Evolutionary conservation across 2,113 vertebrate genomes (phyloP), one percentile per base, ranked within the genome.

Genomic region (Dasypus novemcinctus): DNA sequence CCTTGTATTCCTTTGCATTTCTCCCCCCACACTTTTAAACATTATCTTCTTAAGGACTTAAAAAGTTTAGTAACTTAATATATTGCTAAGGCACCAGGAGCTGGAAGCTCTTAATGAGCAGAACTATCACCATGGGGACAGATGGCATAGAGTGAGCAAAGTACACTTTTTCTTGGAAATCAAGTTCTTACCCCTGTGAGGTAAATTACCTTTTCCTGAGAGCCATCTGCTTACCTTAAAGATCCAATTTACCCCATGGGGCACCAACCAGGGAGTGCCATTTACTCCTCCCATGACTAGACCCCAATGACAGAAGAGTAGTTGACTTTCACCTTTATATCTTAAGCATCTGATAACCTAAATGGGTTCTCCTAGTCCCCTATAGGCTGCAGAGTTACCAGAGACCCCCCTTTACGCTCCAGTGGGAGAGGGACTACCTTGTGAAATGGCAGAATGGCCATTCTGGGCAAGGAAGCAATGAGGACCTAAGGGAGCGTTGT

Each of bases 161-260:
- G 71, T 66, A 87, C 14, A 85, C 75, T 96, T 49, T 84, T 79
- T 90, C 83, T 89, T 93, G 88, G 82, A 96, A 96, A 97, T 93
- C 83, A 90, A 92, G 76, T 89, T 93, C 84, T 97, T 92, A 95
- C 76, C 87, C 96, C 89, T 94, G 91, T 93, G 97, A 97, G 96
- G 97, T 97, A 98, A 97, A 98, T 97, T 98, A 93, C 95, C 95
- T 96, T 97, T 93, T 93, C 80, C 59, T 72, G 61, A 87, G 94
- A 96, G 86, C 96, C 96, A 97, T 97, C 96, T 97, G 97, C 79
- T 90, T 92, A 87, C 91, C 91, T 92, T 94, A 95, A 96, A 96
- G 96, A 97, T 94, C 61, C 96, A 97, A 97, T 97, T 97, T 98
- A 97, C 97, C 97, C 76, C 96, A 81, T 97, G 93, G 87, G 94